A percentile compares a stretch with the other conserved stretches of the same genome.
Evolutionary conservation across 2,113 vertebrate species (phyloP).

Genomic region (Microtus montanus): DNA sequence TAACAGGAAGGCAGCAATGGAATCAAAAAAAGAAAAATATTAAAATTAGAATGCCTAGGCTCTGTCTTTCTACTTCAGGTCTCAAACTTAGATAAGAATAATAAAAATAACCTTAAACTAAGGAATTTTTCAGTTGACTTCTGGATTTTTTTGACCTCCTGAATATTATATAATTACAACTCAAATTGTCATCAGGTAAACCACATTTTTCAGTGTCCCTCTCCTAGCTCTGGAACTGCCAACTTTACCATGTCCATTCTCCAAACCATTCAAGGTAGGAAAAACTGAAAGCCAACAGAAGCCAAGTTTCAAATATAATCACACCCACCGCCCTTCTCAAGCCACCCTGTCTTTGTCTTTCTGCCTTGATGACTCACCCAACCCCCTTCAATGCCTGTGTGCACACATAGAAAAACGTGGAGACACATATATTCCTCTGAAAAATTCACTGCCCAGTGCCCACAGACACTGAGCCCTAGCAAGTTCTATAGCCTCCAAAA

Average conservation of each 20-base stretch:
- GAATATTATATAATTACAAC: slow-evolving; percentile 30
- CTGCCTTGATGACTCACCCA: not conserved
- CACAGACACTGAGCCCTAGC: not conserved
- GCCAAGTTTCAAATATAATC: slow-evolving; percentile 13
- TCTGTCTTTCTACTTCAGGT: slow-evolving; percentile 36
- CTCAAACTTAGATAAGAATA: not conserved
- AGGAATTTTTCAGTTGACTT: slow-evolving; percentile 33
- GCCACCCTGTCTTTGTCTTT: not conserved
- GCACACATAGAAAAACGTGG: not conserved
- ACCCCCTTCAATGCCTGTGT: not conserved
- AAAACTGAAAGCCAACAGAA: slow-evolving; percentile 35
- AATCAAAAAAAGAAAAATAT: slow-evolving; percentile 49
- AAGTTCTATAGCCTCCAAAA: slow-evolving; percentile 53
- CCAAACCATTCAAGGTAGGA: not conserved
- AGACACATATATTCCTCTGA: not conserved
- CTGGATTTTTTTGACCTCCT: not conserved
- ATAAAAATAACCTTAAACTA: not conserved
- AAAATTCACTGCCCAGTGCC: slow-evolving; percentile 35
- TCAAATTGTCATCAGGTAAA: not conserved
- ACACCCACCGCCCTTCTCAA: not conserved
- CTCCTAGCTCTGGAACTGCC: not conserved
- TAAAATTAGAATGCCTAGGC: slow-evolving; percentile 4
- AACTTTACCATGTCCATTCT: not conserved
- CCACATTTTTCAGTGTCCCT: not conserved
- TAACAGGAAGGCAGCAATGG: not conserved